Conservation (phyloP, 2,113 vertebrate species). For the Ailurus styani region DNA sequence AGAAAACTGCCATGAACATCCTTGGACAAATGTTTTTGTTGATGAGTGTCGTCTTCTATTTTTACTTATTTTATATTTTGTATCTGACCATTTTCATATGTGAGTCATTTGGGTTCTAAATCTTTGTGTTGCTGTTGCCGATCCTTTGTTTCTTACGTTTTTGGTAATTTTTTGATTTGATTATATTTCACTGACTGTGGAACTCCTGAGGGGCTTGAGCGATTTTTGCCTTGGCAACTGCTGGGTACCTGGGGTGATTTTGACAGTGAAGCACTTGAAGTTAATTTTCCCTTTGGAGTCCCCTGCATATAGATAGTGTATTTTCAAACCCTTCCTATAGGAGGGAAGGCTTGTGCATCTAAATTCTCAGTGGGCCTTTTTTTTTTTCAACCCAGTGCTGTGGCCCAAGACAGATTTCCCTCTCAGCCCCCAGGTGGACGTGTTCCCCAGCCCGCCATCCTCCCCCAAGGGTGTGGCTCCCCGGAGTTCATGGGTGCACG, state of each 20-base stretch:
- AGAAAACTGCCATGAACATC: background rate
- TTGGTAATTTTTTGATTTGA: background rate
- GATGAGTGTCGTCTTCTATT: background rate
- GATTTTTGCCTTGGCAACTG: background rate
- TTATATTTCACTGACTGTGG: background rate
- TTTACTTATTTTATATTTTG: background rate
- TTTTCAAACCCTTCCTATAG: background rate
- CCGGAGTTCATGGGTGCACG: background rate
- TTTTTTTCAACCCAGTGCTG: background rate
- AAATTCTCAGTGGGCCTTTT: background rate
- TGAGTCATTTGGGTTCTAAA: background rate
- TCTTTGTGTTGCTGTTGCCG: background rate
- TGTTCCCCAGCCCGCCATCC: background rate
- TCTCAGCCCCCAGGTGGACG: background rate
- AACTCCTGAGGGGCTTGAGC: background rate
- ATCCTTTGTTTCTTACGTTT: background rate
- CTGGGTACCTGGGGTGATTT: background rate
- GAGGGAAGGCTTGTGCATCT: background rate
- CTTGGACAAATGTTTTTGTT: background rate
- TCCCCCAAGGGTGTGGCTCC: background rate
- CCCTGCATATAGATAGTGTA: background rate
- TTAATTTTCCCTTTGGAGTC: slow-evolving; percentile 19
- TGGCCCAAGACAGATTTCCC: background rate
- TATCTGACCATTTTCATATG: background rate
- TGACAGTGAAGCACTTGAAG: background rate